Evolutionary conservation across 2,113 vertebrate genomes (phyloP).

Genomic region (Oxyruncus cristatus): DNA sequence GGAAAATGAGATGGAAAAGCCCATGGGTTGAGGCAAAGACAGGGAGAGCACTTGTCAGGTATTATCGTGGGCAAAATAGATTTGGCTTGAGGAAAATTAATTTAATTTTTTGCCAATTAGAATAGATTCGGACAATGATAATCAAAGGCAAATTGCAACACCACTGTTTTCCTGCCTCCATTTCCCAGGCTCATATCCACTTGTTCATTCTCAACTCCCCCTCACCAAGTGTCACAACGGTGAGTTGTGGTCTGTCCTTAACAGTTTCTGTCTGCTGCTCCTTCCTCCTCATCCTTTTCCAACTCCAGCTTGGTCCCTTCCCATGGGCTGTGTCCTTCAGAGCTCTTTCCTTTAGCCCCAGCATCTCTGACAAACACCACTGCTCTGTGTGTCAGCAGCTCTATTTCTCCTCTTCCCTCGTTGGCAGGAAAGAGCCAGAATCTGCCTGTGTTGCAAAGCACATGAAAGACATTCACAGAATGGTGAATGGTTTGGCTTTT

Average conservation of each 20-base stretch:
- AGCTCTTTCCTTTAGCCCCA: neutral
- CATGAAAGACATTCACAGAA: neutral
- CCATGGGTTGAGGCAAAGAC: neutral
- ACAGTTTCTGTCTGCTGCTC: neutral
- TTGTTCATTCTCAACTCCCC: neutral
- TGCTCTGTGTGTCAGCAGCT: neutral
- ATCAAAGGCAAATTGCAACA: neutral
- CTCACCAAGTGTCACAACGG: accelerated
- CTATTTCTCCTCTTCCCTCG: neutral
- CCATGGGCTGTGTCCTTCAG: neutral
- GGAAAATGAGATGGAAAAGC: neutral
- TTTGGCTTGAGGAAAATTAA: neutral
- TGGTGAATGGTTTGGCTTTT: neutral
- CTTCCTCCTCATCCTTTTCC: neutral
- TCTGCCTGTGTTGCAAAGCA: neutral
- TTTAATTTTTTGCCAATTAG: neutral
- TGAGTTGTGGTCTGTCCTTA: neutral
- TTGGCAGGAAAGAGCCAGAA: neutral
- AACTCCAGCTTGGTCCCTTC: neutral
- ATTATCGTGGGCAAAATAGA: neutral
- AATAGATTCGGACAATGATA: neutral
- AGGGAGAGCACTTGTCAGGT: neutral
- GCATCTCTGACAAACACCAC: neutral
- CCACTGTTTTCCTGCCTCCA: accelerated
- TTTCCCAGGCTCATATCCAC: neutral